Conservation (phyloP, 1,140 invertebrate genomes). For the Drosophila ambigua region DNA sequence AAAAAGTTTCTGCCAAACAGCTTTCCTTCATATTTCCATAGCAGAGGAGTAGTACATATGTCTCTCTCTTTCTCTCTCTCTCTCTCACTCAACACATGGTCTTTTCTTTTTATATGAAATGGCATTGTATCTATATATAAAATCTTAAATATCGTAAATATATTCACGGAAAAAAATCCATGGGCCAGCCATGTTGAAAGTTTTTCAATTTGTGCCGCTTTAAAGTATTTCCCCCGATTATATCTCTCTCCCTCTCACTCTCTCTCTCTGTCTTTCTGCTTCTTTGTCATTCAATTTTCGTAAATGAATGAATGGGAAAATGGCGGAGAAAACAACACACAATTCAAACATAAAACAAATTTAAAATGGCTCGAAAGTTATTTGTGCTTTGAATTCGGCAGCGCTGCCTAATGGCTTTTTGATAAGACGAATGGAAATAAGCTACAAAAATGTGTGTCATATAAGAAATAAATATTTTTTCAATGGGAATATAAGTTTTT, state of each 20-base stretch:
- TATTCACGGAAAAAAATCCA: conserved; percentile 37
- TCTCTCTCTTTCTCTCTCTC: conserved; percentile 10
- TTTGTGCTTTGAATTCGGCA: conserved; percentile 8
- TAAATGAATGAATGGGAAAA: conserved; percentile 26
- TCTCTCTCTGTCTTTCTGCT: conserved; percentile 15
- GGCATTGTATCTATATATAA: conserved; percentile 47
- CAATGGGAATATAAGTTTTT: background rate
- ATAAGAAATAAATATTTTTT: conserved; percentile 1
- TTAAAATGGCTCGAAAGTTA: conserved; percentile 43
- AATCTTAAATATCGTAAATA: conserved; percentile 31
- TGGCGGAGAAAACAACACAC: conserved; percentile 19
- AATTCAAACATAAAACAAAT: conserved; percentile 43
- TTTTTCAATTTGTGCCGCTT: conserved; percentile 81
- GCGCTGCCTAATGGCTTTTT: conserved; percentile 67
- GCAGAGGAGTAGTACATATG: conserved; percentile 50
- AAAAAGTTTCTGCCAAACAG: conserved; percentile 73
- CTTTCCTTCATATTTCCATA: conserved; percentile 81
- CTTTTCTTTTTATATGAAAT: conserved; percentile 62
- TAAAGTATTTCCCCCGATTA: conserved; percentile 62
- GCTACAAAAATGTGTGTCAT: background rate
- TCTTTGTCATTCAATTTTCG: conserved; percentile 41
- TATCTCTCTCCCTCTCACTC: conserved; percentile 30
- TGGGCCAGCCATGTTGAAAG: conserved; percentile 66
- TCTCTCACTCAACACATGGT: conserved; percentile 39
- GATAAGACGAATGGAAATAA: conserved; percentile 40